Base-by-base conservation (phyloP, 2,888 invertebrate species). In the Napeogenes inachia region DNA sequence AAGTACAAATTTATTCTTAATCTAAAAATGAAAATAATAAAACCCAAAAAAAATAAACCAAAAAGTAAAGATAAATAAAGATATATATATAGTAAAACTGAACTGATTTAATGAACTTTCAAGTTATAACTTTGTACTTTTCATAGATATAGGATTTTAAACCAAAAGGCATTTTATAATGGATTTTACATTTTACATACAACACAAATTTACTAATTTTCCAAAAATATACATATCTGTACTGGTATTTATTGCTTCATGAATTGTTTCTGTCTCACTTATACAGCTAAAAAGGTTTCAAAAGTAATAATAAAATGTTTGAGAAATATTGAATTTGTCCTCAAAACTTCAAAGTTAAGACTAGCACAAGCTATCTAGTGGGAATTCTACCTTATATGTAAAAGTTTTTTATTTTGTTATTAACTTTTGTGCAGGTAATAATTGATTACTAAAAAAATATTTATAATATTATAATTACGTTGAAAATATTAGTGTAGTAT, bases 381-480 rank as follows among this genome's bases (percentile, higher is more conserved):
- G 50, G 6, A 6, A 50, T 21, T 3, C 50, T 50, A 50, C 50
- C 50, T 50, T 50, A 50, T 50, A 30, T 13, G 4, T 50, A 50
- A 50, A 10, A 21, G 3, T 50, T 50, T 13, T 50, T 50, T 21
- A 2, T 10, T 21, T 50, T 50, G 4, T 50, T 50, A 2, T 5
- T 35, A 35, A 35, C 35, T 35, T 50, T 50, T 50, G 50, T 50
- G 50, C 50, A 35, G 35, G 35, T 8, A 30, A 50, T 21, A 10
- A 50, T 13, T 73, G 73, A 74, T 69, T 42, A 66, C 54, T 61
- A 63, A 53, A 63, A 59, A 64, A 56, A 46, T 45, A 33, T 56
- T 35, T 42, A 50, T 4, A n/a, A 47, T 13, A 46, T 50, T 50
- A 30, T 13, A 50, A 21, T 21, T 42, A 10, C 42, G 10, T 10